Evolutionary conservation across 1,140 invertebrate species (phyloP), one percentile per base, ranked within the genome.

Genomic region (Zaprionus davidi): DNA sequence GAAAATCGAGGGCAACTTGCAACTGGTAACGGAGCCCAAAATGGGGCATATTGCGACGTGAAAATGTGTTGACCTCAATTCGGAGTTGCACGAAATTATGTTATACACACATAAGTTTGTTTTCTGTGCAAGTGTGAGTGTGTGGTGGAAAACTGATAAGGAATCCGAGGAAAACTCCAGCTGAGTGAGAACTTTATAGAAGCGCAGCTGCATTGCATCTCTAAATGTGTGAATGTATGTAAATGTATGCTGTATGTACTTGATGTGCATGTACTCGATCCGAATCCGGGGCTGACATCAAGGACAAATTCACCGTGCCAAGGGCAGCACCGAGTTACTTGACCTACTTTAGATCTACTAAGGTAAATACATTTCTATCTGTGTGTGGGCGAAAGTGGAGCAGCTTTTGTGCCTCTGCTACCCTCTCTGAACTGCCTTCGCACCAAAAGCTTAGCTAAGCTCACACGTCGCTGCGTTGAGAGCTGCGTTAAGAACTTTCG

Each of bases 231-330:
- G 38, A 22, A 11, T 68, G 17, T 55, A n/a, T 62, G 20, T 71
- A 12, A 26, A 3, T 62, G 5, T 12, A 5, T 34, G 31, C 31
- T 7, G 26, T 34, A 24, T 51, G 22, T 34, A 31, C 28, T 31
- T 31, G 6, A 55, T 55, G 5, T 11, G 12, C 34, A 41, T 28
- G 38, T 36, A 58, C 17, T 57, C 59, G 46, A 64, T 22, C 51
- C 53, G 24, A 41, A 59, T 71, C n/a, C 51, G 46, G 11, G 12
- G 7, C 55, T 41, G 17, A 13, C 64, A 71, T 78, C 82, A 85
- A 85, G 82, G 82, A 85, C 82, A 78, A 85, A 85, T 62, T 57
- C 26, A 59, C 20, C 63, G 68, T 70, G 79, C 71, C 82, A 85
- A 85, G 56, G 75, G 71, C 82, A 78, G 60, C 67, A 55, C 31